phyloP scores from a whole-genome alignment of 2,113 vertebrate species.

The Pteronura brasiliensis region DNA sequence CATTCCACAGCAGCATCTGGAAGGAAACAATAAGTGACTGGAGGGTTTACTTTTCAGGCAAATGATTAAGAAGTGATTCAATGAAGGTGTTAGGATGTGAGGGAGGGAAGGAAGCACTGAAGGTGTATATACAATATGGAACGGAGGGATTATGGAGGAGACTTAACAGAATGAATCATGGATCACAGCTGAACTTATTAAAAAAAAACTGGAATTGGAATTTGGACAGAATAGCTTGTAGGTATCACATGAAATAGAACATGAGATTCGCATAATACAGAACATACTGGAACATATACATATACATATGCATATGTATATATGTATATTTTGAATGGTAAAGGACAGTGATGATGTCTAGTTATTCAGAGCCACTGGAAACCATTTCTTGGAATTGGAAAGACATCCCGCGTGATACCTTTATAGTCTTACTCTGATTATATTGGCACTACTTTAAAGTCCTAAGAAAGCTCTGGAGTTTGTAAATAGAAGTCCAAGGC shows the following conservation, averaged over 20 bases:
- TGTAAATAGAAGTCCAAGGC: neutral
- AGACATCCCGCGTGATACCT: constrained; percentile 38
- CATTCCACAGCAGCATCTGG: constrained; percentile 83
- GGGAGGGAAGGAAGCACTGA: constrained; percentile 71
- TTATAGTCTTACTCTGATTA: constrained; percentile 38
- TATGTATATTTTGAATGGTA: neutral
- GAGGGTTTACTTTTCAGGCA: constrained; percentile 80
- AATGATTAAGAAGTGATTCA: constrained; percentile 83
- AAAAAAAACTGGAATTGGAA: constrained; percentile 53
- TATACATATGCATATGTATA: too few relatives aligned
- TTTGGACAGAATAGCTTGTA: constrained; percentile 68
- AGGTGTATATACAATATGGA: constrained; percentile 68
- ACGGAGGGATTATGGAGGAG: constrained; percentile 71
- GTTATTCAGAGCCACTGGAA: constrained; percentile 59
- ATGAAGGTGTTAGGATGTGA: constrained; percentile 81
- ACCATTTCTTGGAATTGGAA: constrained; percentile 36
- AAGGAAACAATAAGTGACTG: constrained; percentile 80
- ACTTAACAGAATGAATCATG: constrained; percentile 64
- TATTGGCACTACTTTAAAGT: constrained; percentile 57
- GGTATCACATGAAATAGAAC: constrained; percentile 55
- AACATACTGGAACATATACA: neutral
- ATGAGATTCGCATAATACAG: neutral
- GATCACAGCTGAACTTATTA: constrained; percentile 77
- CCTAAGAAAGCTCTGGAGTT: constrained; percentile 18
- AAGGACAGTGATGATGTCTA: constrained; percentile 44